phyloP scores from a whole-genome alignment of 2,888 invertebrate species.

The Lacanobia oleracea region DNA sequence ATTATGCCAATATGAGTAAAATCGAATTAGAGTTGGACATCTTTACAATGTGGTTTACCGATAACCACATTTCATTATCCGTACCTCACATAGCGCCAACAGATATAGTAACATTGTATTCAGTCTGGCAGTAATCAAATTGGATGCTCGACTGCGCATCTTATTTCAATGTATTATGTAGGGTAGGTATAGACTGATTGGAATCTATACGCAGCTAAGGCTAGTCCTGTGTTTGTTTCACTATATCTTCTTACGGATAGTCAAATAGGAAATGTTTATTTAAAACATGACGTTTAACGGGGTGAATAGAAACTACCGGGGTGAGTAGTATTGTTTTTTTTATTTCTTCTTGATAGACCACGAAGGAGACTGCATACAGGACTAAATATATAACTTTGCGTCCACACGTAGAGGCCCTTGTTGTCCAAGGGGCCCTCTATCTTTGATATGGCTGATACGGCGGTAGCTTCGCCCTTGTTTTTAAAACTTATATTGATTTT shows the following conservation, averaged over 20 bases:
- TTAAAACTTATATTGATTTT: too few relatives aligned
- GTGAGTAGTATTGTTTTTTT: too few relatives aligned
- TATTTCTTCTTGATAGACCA: too few relatives aligned
- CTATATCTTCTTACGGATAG: not conserved
- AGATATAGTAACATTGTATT: conserved; percentile 14
- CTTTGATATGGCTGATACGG: too few relatives aligned
- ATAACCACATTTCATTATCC: conserved; percentile 36
- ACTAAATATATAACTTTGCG: too few relatives aligned
- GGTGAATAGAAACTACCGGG: too few relatives aligned
- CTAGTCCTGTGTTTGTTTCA: not conserved
- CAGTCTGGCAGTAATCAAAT: conserved; percentile 38
- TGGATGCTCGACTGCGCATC: not conserved
- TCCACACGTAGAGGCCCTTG: too few relatives aligned
- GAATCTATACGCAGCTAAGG: not conserved
- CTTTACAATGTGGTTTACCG: conserved; percentile 9
- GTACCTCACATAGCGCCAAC: conserved; percentile 15
- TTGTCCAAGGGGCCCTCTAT: too few relatives aligned
- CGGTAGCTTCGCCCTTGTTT: too few relatives aligned
- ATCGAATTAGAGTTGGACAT: conserved; percentile 11
- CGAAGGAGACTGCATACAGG: too few relatives aligned
- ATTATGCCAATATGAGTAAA: conserved; percentile 2
- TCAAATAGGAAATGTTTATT: not conserved
- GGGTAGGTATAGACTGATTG: not conserved
- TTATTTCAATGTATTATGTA: not conserved
- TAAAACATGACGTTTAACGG: too few relatives aligned